A percentile compares a stretch with the other conserved stretches of the same genome.
phyloP scores from a whole-genome alignment of 2,797 vertebrate genomes.

The Eulemur coronatus region DNA sequence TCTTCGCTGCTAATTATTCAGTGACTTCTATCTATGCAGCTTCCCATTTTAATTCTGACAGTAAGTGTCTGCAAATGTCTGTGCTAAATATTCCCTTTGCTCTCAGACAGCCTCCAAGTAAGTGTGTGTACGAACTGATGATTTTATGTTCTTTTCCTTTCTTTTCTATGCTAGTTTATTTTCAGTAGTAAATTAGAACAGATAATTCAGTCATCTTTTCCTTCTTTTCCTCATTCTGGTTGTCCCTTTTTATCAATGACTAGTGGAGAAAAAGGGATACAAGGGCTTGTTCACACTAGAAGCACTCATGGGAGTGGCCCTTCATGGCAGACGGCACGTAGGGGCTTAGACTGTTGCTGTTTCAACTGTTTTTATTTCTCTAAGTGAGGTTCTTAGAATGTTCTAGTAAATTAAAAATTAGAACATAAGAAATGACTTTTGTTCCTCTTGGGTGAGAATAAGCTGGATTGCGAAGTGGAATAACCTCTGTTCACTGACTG shows the following conservation, averaged over 20 bases:
- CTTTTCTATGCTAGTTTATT: conserved; percentile 20
- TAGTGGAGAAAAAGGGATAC: not conserved
- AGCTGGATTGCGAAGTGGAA: too few species aligned
- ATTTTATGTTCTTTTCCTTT: not conserved
- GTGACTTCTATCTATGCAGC: conserved; percentile 59
- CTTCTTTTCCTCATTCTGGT: not conserved
- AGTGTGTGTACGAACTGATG: not conserved
- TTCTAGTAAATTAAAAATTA: not conserved
- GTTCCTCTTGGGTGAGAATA: not conserved
- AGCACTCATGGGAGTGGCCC: not conserved
- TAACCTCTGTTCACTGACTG: too few species aligned
- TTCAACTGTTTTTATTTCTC: not conserved
- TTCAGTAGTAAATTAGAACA: not conserved
- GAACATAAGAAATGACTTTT: not conserved
- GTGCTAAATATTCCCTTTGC: conserved; percentile 69
- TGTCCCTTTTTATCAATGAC: not conserved
- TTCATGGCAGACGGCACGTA: fast-evolving
- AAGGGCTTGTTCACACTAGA: too few species aligned
- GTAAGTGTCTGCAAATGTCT: conserved; percentile 65
- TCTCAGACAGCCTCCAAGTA: conserved; percentile 41
- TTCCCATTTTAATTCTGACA: conserved; percentile 67
- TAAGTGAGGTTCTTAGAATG: not conserved
- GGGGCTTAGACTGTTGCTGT: not conserved
- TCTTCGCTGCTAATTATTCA: conserved; percentile 67
- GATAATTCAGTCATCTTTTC: not conserved